A percentile compares a stretch with the other conserved stretches of the same genome.
These are phyloP conservation scores for Andricus curvator DNA, from an alignment of 2,888 invertebrate species.

Conservation along the genomic window DNA sequence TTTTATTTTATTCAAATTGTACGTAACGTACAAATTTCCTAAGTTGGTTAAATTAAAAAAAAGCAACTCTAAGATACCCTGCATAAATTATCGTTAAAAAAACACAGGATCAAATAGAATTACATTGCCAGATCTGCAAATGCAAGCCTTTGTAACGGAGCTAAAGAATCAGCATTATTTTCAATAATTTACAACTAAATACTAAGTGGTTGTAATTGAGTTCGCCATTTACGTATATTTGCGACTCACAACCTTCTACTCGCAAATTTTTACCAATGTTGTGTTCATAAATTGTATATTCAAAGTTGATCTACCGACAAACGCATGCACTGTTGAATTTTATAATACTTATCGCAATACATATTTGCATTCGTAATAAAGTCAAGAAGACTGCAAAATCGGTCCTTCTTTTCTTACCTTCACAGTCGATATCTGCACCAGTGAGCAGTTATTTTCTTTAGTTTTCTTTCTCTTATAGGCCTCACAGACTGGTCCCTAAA, in stretches of 20 bases:
- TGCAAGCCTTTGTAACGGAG: neutral
- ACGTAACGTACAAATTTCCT: no score
- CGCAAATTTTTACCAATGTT: neutral
- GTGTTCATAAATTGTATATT: conserved; percentile 28
- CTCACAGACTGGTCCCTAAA: no score
- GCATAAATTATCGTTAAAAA: no score
- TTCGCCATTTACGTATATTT: conserved; percentile 18
- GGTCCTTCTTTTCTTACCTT: neutral
- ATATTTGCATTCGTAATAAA: conserved; percentile 26
- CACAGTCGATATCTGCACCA: conserved; percentile 10
- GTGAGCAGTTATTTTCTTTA: neutral
- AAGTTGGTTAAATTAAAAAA: no score
- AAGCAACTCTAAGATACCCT: no score
- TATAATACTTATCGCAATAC: conserved; percentile 15
- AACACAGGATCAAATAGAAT: no score
- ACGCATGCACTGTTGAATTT: conserved; percentile 2
- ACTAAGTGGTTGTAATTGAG: neutral
- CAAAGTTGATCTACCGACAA: conserved; percentile 8
- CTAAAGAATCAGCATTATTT: neutral
- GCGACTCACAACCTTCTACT: conserved; percentile 7
- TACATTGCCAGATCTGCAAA: no score
- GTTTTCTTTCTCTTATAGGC: neutral
- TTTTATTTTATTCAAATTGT: no score
- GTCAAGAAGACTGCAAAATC: neutral
- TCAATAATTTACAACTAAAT: neutral